A percentile compares a stretch with the other conserved stretches of the same genome.
Evolutionary conservation across 2,113 vertebrate species (phyloP).

Genomic region (Climacteris rufus): DNA sequence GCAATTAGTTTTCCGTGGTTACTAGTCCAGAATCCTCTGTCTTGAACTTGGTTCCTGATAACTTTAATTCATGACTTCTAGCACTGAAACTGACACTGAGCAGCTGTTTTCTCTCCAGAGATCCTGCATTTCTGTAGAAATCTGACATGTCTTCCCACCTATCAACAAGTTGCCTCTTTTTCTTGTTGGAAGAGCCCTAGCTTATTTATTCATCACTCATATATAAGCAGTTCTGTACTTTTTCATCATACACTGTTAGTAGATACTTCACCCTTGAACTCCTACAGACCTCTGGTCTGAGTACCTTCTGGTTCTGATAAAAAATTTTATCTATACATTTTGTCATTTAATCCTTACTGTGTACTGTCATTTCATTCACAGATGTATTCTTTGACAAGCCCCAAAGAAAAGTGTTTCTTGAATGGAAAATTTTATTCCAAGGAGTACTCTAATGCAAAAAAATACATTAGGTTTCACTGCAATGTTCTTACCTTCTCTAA

Average conservation of each 20-base stretch:
- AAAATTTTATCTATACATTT: background rate
- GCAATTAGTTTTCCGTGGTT: background rate
- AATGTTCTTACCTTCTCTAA: background rate
- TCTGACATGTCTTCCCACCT: background rate
- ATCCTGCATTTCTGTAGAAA: background rate
- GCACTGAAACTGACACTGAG: background rate
- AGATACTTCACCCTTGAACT: background rate
- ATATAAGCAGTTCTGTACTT: background rate
- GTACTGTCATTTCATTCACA: background rate
- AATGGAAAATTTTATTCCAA: background rate
- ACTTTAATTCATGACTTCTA: background rate
- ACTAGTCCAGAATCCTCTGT: background rate
- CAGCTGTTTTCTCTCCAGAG: background rate
- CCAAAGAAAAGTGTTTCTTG: accelerated
- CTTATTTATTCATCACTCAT: background rate
- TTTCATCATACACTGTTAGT: background rate
- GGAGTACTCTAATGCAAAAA: background rate
- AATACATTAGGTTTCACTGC: background rate
- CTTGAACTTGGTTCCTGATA: background rate
- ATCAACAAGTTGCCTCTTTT: background rate
- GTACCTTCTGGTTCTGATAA: background rate
- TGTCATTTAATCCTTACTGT: background rate
- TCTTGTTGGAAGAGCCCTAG: background rate
- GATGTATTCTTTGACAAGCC: background rate
- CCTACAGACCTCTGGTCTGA: background rate